Percentiles rank a stretch among this genome's conserved stretches.
These are phyloP conservation scores for Macrocentrus cingulum DNA, from an alignment of 1,140 invertebrate genomes.

Conservation along the genomic window DNA sequence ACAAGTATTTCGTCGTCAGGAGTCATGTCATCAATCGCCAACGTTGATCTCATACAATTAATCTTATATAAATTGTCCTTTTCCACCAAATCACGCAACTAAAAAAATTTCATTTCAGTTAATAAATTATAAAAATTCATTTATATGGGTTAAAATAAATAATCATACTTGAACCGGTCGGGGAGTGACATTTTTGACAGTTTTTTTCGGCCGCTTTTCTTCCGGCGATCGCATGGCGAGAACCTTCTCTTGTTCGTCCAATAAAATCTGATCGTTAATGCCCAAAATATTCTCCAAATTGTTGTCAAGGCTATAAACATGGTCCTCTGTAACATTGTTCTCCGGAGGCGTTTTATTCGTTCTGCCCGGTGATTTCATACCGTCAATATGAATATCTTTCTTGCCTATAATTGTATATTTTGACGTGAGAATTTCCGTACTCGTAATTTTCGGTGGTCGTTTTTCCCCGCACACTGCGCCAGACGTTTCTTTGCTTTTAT, in stretches of 20 bases:
- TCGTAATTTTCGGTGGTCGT: slow-evolving; percentile 16
- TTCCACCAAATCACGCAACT: slow-evolving; percentile 12
- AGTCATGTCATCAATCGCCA: slow-evolving; percentile 9
- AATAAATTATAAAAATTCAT: neutral
- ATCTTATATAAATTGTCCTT: neutral
- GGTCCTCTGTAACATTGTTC: too few species aligned
- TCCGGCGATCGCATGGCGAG: too few species aligned
- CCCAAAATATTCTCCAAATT: too few species aligned
- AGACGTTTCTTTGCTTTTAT: too few species aligned
- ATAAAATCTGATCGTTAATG: too few species aligned
- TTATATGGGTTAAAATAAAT: neutral
- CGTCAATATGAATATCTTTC: neutral
- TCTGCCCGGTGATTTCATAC: neutral
- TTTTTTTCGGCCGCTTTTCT: too few species aligned
- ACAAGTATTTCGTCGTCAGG: slow-evolving; percentile 25
- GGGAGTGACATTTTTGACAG: neutral
- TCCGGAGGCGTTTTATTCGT: too few species aligned
- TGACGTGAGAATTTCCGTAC: slow-evolving; percentile 20
- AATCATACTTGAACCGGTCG: neutral
- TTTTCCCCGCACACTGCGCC: too few species aligned
- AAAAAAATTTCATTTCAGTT: neutral
- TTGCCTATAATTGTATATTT: slow-evolving; percentile 24
- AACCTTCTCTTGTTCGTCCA: neutral
- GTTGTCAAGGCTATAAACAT: too few species aligned
- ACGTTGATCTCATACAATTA: neutral